A percentile compares a stretch with the other conserved stretches of the same genome.
These are phyloP conservation scores for Bedellia somnulentella DNA, from an alignment of 2,888 invertebrate genomes.

Conservation along the genomic window DNA sequence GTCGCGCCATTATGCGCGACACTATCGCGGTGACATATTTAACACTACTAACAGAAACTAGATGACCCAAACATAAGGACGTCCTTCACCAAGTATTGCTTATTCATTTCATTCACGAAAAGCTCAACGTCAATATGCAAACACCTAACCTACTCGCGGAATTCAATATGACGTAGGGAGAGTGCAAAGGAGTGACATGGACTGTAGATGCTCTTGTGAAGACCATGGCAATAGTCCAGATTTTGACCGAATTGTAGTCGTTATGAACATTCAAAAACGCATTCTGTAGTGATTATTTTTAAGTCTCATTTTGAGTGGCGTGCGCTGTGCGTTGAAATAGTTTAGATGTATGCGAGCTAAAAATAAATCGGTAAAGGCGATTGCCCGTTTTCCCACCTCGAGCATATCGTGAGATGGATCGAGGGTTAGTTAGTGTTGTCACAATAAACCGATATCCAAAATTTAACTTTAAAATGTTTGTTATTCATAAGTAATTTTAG, in stretches of 20 bases:
- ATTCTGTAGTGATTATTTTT: constrained; percentile 13
- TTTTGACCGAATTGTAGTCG: too few species aligned
- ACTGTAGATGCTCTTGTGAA: constrained; percentile 65
- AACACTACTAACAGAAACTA: constrained; percentile 38
- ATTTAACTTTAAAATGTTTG: too few species aligned
- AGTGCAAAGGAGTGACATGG: constrained; percentile 29
- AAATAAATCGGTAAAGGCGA: constrained; percentile 52
- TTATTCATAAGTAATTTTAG: too few species aligned
- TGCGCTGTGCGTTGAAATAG: not conserved
- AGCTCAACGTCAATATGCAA: too few species aligned
- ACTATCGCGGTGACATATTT: constrained; percentile 52
- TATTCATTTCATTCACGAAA: not conserved
- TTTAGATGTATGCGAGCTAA: constrained; percentile 16
- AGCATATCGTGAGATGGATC: constrained; percentile 28
- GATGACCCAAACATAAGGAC: too few species aligned
- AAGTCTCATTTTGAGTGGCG: not conserved
- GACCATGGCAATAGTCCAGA: constrained; percentile 47
- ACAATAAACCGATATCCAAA: too few species aligned
- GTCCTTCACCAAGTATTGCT: constrained; percentile 3
- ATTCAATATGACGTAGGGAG: constrained; percentile 1
- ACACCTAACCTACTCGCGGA: too few species aligned
- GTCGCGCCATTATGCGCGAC: constrained; percentile 47
- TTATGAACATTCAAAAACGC: too few species aligned
- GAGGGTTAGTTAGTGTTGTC: constrained; percentile 19
- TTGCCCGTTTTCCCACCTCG: constrained; percentile 24